Base-by-base conservation (phyloP, 1,140 invertebrate species). In the Brachionus paranguensis region DNA sequence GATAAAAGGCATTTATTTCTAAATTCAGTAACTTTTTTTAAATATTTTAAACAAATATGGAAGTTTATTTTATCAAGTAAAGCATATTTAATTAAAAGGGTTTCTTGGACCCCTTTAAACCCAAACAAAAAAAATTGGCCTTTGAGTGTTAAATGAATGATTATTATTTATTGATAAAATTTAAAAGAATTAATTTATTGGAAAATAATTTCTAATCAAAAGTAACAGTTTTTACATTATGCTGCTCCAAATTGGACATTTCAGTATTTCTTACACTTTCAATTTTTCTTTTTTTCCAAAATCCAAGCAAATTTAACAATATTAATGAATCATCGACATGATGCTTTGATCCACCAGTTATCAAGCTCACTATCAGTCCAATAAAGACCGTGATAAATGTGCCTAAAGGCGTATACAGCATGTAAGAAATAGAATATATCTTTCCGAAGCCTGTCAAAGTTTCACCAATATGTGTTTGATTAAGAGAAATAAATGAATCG, bases 341-440 rank as follows among this genome's bases (percentile, higher is more conserved):
- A 74, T 74, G 70, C 41, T 74, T 74, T 47, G 70, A 41, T 24
- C 70, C 70, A 43, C 70, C 70, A 5, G 94, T 94, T 0, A 92
- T 85, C 1, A 92, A 89, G 60, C 94, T 95, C 1, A 94, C 92
- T 0, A 92, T 41, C 33, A 94, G 87, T 1, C 94, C 94, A 12
- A 93, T 88, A 3, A 94, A 84, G 41, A 86, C 74, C 41, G 84
- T 84, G 1, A 85, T 85, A 2, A 95, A 88, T 0, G 94, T 94
- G 0, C 92, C 94, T 12, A 94, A 92, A 37, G 92, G 91, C 12
- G 93, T 92, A 78, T 93, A 93, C 86, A 94, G 93, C 92, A 94
- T 92, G 87, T 96, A 97, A 0, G 95, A 96, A 11, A 97, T 90
- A 84, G 92, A 90, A 86, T 94, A 94, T 8, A 93, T 86, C 47